Evolutionary conservation across 2,797 vertebrate species (phyloP), one percentile per base, ranked within the genome.

Genomic region (Coranthus polyacanthus): DNA sequence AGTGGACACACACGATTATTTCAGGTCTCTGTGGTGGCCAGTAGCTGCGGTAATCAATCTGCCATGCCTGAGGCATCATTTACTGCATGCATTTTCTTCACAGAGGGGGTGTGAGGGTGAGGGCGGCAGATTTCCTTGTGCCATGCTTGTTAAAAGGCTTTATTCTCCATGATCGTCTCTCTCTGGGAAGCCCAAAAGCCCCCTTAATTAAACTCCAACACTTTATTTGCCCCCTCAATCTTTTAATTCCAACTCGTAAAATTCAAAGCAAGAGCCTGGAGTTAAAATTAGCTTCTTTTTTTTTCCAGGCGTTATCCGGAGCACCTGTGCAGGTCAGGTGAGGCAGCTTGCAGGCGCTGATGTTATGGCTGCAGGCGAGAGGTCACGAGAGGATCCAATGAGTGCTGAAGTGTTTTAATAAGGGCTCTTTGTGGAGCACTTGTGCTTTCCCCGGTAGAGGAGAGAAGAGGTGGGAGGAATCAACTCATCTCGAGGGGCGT

Each of bases 131-230:
- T 75, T 79, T 73, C 73, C 77, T 68, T 63, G 70, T 82, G 82
- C 64, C 72, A 74, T 46, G 77, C 68, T 85, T 87, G 80, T 88
- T 87, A 79, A 84, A 86, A 81, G 78, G 69, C 78, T 87, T 85
- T 77, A 83, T 88, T 82, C 74, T 72, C 74, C 7, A 51, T 86
- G 81, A 85, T 89, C 70, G 72, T 72, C 68, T 81, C 78, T 84
- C 74, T 20, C 36, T 68, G 67, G 81, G 73, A 90, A 10, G 45
- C 79, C 79, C 80, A 85, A 82, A 79, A 85, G 76, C 81, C 71
- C n/a, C 50, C 72, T 77, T 92, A 88, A 91, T 91, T 90, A 81
- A 69, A 77, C 75, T 81, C 77, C 49, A 50, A 72, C 64, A 79
- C 70, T 76, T 71, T 57, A 66, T 78, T 75, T 83, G 63, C 65